phyloP scores from a whole-genome alignment of 1,140 invertebrate genomes.

The Drosophila suzukii region DNA sequence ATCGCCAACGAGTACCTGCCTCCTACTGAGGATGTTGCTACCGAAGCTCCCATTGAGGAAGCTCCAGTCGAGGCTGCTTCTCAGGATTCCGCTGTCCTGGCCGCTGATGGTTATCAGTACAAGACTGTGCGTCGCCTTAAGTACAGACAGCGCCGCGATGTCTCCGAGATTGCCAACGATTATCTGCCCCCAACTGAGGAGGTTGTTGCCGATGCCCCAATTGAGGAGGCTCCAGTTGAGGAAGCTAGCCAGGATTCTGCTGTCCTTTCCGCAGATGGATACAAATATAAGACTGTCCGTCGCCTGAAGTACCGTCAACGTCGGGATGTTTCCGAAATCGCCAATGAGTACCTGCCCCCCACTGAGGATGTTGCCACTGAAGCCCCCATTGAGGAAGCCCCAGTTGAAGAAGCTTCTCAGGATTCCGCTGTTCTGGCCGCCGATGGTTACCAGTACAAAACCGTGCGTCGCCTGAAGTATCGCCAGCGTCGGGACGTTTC shows the following conservation, averaged over 20 bases:
- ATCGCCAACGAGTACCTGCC: constrained; percentile 60
- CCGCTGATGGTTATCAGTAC: constrained; percentile 61
- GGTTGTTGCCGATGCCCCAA: constrained; percentile 2
- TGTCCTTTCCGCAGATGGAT: constrained; percentile 57
- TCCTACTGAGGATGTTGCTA: constrained; percentile 40
- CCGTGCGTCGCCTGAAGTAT: constrained; percentile 61
- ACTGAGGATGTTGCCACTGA: constrained; percentile 28
- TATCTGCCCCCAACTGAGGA: constrained; percentile 58
- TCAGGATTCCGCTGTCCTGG: constrained; percentile 42
- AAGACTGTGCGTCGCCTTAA: constrained; percentile 58
- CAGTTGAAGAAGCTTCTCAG: constrained; percentile 23
- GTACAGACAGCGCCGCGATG: constrained; percentile 48
- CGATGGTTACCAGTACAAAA: constrained; percentile 66
- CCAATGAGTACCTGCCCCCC: constrained; percentile 55
- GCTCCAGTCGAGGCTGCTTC: constrained; percentile 10
- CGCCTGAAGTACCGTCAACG: constrained; percentile 55
- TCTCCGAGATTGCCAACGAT: constrained; percentile 42
- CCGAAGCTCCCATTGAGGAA: constrained; percentile 30
- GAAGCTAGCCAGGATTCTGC: constrained; percentile 48
- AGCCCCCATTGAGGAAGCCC: constrained; percentile 4
- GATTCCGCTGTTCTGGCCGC: constrained; percentile 52
- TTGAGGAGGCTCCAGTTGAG: constrained; percentile 11
- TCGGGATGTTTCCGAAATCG: constrained; percentile 44
- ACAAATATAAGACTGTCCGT: constrained; percentile 58
- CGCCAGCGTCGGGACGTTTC: constrained; percentile 62